Conservation (phyloP, 2,888 invertebrate genomes). For the Leptogaster cylindrica region DNA sequence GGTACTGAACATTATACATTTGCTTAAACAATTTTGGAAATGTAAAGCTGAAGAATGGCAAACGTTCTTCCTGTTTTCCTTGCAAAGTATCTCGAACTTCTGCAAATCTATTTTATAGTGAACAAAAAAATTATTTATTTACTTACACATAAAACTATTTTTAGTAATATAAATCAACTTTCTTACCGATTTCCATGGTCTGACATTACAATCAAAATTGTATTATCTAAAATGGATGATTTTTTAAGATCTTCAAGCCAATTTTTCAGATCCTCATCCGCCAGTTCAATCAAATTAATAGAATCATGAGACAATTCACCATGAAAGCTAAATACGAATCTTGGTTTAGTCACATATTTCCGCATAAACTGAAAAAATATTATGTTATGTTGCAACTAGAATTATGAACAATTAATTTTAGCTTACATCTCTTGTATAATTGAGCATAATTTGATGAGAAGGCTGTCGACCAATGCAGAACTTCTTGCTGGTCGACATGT, state of each 20-base stretch:
- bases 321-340: conserved; percentile 88
- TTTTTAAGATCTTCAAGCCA: conserved; percentile 71
- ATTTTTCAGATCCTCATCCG: conserved; percentile 74
- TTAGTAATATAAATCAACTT: background rate
- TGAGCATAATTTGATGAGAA: conserved; percentile 71
- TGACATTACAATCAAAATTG: conserved; percentile 86
- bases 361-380: conserved; percentile 65
- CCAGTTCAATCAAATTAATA: conserved; percentile 77
- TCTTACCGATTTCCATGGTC: conserved; percentile 87
- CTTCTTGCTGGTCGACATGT: conserved; percentile 65
- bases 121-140: background rate
- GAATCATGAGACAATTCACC: conserved; percentile 88
- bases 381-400: no score
- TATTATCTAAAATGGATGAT: conserved; percentile 74
- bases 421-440: conserved; percentile 71
- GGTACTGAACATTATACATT: conserved; percentile 67
- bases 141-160: background rate
- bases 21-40: conserved; percentile 75
- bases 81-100: conserved; percentile 83
- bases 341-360: conserved; percentile 70
- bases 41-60: conserved; percentile 83
- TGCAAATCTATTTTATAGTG: conserved; percentile 69
- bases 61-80: conserved; percentile 89
- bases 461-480: conserved; percentile 77
- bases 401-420: background rate